Evolutionary conservation across 23 tunicate genomes (phyloP), one percentile per base, ranked within the genome.

Genomic region (Phallusia fumigata): DNA sequence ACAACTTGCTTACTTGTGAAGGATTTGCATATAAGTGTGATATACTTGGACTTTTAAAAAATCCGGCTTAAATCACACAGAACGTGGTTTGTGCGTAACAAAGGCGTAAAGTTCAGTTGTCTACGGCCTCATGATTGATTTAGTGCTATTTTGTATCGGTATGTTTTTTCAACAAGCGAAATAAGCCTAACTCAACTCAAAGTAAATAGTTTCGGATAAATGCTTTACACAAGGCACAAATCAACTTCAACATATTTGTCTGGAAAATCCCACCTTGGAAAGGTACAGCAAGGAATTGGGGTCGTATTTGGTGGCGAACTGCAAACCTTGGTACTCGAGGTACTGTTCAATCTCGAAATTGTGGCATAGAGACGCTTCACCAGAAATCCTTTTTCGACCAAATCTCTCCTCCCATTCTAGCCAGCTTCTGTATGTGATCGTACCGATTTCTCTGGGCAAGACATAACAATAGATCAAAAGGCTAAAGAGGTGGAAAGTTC

Each of bases 271-370:
- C 3, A 94, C 98, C 88, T 94, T 94, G 51, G 94, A 89, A n/a
- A 94, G 58, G 50, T 94, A 94, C 16, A 94, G 82, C 76, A 94
- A 50, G 19, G 98, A 89, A 79, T 94, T 94, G 35, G 98, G 95
- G 51, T 94, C 98, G 85, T 79, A 91, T 52, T 94, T 94, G 19
- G 88, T 94, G 51, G 95, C 92, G 86, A 89, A 88, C 78, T 87
- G 88, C 44, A 94, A 75, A 18, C 98, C 98, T 76, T 94, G 98
- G 77, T 94, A 94, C 78, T 94, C 98, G 47, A 94, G 86, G 79
- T 94, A 94, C 75, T 94, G 98, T 75, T 94, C 98, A 58, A 94
- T 89, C 53, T 94, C 89, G 49, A 89, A 94, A 52, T 87, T 94
- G 32, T 87, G 98, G 65, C 98, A 94, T 64, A 94, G 69, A 0